Percentiles rank a stretch among this genome's conserved stretches.
These are phyloP conservation scores for Poecilia gillii DNA, from an alignment of 2,797 vertebrate species.

Conservation along the genomic window DNA sequence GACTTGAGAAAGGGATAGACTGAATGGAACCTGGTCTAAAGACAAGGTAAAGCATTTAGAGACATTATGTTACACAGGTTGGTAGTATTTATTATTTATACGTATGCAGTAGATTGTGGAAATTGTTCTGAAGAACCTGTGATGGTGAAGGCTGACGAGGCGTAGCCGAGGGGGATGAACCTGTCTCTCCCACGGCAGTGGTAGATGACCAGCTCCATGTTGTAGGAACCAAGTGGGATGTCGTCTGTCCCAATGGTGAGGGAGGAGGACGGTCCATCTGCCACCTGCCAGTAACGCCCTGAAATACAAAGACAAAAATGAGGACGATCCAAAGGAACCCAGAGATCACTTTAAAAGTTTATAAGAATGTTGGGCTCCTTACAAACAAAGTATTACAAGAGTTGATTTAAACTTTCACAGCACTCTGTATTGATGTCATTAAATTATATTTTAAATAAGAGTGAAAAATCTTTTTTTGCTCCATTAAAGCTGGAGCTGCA, in stretches of 20 bases:
- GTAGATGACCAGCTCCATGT: conserved; percentile 93
- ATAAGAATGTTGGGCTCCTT: background rate
- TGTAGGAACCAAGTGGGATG: conserved; percentile 87
- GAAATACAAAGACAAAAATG: conserved; percentile 22
- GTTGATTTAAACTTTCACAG: background rate
- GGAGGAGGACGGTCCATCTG: conserved; percentile 86
- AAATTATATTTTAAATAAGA: background rate
- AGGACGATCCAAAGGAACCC: background rate
- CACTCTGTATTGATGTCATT: background rate
- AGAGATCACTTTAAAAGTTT: background rate
- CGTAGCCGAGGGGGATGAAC: conserved; percentile 90
- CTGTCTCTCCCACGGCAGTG: conserved; percentile 87
- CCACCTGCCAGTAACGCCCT: conserved; percentile 95
- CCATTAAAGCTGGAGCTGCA: background rate
- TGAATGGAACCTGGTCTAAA: conserved; percentile 92
- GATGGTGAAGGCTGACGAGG: conserved; percentile 86
- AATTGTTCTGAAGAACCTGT: conserved; percentile 76
- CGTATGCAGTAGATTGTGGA: background rate
- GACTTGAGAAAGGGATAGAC: conserved; percentile 85
- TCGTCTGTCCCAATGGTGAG: conserved; percentile 86
- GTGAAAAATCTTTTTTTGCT: background rate
- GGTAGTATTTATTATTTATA: background rate
- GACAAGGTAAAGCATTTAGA: conserved; percentile 6
- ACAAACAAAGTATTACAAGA: background rate
- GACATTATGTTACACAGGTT: background rate